Evolutionary conservation across 2,888 invertebrate species (phyloP).

Genomic region (Glaucopsyche alexis): DNA sequence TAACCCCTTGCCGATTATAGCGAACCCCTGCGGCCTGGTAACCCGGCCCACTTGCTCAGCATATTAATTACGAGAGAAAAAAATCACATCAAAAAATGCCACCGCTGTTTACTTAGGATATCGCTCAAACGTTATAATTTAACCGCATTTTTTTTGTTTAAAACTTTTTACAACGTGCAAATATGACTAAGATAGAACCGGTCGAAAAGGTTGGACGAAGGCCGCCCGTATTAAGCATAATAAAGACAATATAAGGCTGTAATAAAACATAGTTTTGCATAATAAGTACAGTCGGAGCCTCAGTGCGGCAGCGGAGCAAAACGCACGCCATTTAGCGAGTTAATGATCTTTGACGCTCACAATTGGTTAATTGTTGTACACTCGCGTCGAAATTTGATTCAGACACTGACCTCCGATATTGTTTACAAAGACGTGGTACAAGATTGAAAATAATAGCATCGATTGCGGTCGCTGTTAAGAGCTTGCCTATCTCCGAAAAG

Average conservation of each 20-base stretch:
- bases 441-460: neutral
- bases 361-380: constrained; percentile 26
- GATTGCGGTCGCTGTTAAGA: neutral
- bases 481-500: neutral
- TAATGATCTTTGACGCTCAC: constrained; percentile 30
- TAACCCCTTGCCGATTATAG: constrained; percentile 1
- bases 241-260: constrained; percentile 24
- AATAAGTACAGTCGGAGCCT: constrained; percentile 6
- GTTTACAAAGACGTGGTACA: neutral
- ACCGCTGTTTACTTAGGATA: constrained; percentile 10
- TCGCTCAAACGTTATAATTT: constrained; percentile 1
- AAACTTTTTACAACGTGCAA: constrained; percentile 18
- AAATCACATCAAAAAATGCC: neutral
- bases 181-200: constrained; percentile 26
- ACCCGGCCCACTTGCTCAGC: neutral
- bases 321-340: constrained; percentile 27
- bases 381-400: neutral
- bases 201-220: constrained; percentile 27
- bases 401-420: neutral
- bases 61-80: constrained; percentile 9
- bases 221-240: constrained; percentile 17
- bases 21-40: no score
- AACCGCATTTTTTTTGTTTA: neutral
- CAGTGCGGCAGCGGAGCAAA: constrained; percentile 24
- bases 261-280: constrained; percentile 27